phyloP scores from a whole-genome alignment of 53 echinoderm and acorn worm species.

The Astropecten irregularis region DNA sequence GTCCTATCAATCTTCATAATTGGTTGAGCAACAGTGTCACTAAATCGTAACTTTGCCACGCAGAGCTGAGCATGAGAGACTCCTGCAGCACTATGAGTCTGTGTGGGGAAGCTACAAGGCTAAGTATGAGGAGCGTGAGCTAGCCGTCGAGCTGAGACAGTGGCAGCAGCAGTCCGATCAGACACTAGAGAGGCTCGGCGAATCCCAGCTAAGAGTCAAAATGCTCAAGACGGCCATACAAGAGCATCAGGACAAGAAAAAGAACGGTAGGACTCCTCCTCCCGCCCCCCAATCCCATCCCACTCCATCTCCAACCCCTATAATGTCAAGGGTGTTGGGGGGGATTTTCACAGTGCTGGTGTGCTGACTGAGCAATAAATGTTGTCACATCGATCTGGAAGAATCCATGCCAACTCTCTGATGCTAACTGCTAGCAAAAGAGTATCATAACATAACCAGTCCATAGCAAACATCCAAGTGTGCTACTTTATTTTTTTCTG shows the following conservation, averaged over 20 bases:
- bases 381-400: too few species aligned
- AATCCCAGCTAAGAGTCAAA: background rate
- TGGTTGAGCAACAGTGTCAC: too few species aligned
- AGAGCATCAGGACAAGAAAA: conserved; percentile 29
- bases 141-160: conserved; percentile 27
- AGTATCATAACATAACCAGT: background rate
- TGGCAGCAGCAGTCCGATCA: conserved; percentile 25
- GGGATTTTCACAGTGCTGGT: too few species aligned
- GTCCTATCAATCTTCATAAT: too few species aligned
- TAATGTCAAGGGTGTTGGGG: too few species aligned
- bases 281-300: background rate
- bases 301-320: too few species aligned
- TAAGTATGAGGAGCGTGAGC: conserved; percentile 55
- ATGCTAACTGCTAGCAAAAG: too few species aligned
- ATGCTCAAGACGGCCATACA: conserved; percentile 9
- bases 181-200: background rate
- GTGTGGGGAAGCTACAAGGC: conserved; percentile 61
- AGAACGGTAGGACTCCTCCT: background rate
- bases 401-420: too few species aligned
- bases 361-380: too few species aligned
- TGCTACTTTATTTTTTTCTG: too few species aligned
- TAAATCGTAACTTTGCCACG: too few species aligned
- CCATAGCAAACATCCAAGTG: background rate
- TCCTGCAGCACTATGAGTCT: conserved; percentile 54
- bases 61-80: conserved; percentile 35